A percentile compares a stretch with the other conserved stretches of the same genome.
phyloP scores from a whole-genome alignment of 2,888 invertebrate species.

The Nemotelus nigrinus region DNA sequence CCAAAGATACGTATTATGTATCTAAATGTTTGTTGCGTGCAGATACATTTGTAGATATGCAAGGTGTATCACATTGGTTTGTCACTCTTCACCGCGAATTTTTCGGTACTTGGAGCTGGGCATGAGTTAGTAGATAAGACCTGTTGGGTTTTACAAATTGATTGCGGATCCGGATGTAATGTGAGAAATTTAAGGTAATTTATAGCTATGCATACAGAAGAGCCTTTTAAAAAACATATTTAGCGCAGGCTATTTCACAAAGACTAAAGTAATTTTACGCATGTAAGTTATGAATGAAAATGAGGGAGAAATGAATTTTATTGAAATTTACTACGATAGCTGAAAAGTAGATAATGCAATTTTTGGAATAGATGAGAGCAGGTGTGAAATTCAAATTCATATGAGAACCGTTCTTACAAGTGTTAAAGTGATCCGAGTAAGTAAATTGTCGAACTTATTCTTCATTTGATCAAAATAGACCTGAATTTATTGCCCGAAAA shows the following conservation, averaged over 20 bases:
- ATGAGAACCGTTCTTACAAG: too few species aligned
- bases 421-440: too few species aligned
- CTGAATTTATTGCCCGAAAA: too few species aligned
- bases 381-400: too few species aligned
- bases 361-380: too few species aligned
- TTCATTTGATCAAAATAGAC: too few species aligned
- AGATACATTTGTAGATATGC: background rate
- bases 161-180: background rate
- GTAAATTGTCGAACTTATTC: too few species aligned
- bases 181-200: background rate
- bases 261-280: background rate
- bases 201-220: too few species aligned
- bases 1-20: too few species aligned
- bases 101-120: background rate
- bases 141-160: background rate
- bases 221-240: too few species aligned
- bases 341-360: too few species aligned
- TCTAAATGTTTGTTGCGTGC: background rate
- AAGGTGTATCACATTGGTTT: background rate
- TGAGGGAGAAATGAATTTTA: background rate
- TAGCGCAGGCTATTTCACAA: too few species aligned
- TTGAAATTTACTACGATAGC: background rate
- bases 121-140: background rate
- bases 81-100: background rate
- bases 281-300: background rate